Evolutionary conservation across 1,140 invertebrate genomes (phyloP).

Genomic region (Lasioglossum baleicum): DNA sequence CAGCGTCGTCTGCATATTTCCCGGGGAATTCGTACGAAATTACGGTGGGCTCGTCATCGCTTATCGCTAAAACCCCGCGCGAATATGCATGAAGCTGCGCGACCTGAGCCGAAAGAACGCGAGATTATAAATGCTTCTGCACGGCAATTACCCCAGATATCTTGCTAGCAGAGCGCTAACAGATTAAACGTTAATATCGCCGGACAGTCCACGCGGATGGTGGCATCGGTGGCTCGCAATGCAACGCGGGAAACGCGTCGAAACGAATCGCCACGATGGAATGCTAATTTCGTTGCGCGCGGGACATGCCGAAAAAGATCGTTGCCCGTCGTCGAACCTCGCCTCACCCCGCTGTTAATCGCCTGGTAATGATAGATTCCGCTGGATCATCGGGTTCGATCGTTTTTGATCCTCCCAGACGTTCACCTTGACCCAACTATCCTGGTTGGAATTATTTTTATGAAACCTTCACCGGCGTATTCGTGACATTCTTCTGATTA

Average conservation of each 20-base stretch:
- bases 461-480: too few species aligned
- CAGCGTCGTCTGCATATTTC: not conserved
- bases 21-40: slow-evolving; percentile 20
- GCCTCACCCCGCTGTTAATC: too few species aligned
- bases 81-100: slow-evolving; percentile 28
- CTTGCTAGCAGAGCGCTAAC: slow-evolving; percentile 19
- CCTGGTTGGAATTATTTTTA: too few species aligned
- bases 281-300: slow-evolving; percentile 46
- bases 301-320: too few species aligned
- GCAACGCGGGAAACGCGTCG: slow-evolving; percentile 7
- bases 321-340: too few species aligned
- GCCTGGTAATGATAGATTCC: too few species aligned
- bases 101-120: slow-evolving; percentile 37
- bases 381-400: too few species aligned
- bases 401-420: too few species aligned
- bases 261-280: slow-evolving; percentile 56
- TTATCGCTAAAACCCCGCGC: slow-evolving; percentile 17
- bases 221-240: slow-evolving; percentile 22
- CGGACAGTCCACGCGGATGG: slow-evolving; percentile 25
- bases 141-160: slow-evolving; percentile 51
- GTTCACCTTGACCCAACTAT: too few species aligned
- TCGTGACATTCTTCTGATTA: too few species aligned
- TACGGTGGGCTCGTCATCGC: slow-evolving; percentile 31
- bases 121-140: slow-evolving; percentile 50
- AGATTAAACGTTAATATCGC: slow-evolving; percentile 60